Percentiles rank a stretch among this genome's conserved stretches.
Evolutionary conservation across 2,888 invertebrate species (phyloP).

Genomic region (Girardia tigrina): DNA sequence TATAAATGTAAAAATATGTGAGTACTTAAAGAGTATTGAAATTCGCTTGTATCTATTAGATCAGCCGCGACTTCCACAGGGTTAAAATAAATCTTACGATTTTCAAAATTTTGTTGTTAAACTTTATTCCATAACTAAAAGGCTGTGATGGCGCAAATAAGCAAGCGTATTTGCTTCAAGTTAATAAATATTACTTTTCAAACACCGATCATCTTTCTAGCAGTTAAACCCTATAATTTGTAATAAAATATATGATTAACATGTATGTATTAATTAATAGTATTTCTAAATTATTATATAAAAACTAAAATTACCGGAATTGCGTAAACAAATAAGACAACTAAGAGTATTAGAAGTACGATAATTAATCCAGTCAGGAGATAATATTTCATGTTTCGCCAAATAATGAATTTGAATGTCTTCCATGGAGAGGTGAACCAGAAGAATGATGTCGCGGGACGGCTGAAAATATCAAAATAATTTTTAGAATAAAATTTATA

Average conservation of each 20-base stretch:
- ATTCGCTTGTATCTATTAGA: too few relatives aligned
- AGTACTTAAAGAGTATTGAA: too few relatives aligned
- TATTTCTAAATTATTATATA: not conserved
- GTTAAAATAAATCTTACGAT: too few relatives aligned
- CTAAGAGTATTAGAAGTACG: conserved; percentile 46
- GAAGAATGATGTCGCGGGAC: conserved; percentile 53
- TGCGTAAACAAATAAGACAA: conserved; percentile 51
- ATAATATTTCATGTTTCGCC: conserved; percentile 52
- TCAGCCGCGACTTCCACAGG: too few relatives aligned
- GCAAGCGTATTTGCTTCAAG: not conserved
- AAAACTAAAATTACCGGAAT: conserved; percentile 47
- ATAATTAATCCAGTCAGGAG: conserved; percentile 48
- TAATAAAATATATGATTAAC: not conserved
- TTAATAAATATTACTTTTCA: not conserved
- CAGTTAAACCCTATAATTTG: not conserved
- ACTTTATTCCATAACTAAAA: too few relatives aligned
- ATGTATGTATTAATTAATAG: not conserved
- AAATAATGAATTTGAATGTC: conserved; percentile 50
- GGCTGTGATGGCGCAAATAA: not conserved
- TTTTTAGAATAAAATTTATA: too few relatives aligned
- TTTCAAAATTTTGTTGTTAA: too few relatives aligned
- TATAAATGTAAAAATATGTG: too few relatives aligned
- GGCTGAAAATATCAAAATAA: too few relatives aligned
- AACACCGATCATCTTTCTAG: not conserved
- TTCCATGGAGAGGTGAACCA: conserved; percentile 53